These are phyloP conservation scores for Trachymyrmex cornetzi DNA, from an alignment of 1,140 invertebrate species.

Conservation along the genomic window DNA sequence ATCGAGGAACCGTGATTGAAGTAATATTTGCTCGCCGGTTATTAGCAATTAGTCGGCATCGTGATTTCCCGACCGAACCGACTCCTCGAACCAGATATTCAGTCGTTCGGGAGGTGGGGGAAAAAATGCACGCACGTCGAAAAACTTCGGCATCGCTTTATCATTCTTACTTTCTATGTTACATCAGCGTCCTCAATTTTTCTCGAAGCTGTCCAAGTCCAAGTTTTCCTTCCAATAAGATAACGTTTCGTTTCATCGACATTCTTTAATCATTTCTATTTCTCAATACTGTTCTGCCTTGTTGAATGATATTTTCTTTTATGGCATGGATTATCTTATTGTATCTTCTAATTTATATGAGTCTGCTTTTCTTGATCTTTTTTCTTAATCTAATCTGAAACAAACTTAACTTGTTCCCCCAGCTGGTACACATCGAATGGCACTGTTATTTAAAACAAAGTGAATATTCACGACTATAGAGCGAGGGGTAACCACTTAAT, in stretches of 20 bases:
- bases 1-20: conserved; percentile 76
- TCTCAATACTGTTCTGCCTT: neutral
- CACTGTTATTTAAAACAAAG: conserved; percentile 3
- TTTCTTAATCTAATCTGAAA: conserved; percentile 6
- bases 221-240: neutral
- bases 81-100: conserved; percentile 62
- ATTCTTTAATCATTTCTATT: neutral
- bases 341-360: neutral
- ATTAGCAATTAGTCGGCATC: conserved; percentile 75
- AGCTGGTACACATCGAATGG: neutral
- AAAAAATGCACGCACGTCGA: conserved; percentile 14
- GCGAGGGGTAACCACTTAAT: too few species aligned
- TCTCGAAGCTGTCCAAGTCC: neutral
- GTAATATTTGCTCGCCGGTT: conserved; percentile 74
- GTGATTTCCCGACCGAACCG: conserved; percentile 56
- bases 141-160: conserved; percentile 25
- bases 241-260: neutral
- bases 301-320: neutral
- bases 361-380: neutral
- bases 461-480: conserved; percentile 23
- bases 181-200: neutral
- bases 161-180: conserved; percentile 1
- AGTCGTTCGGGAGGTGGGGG: neutral
- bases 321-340: too few species aligned
- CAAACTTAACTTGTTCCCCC: neutral